Evolutionary conservation across 2,797 vertebrate species (phyloP).

Genomic region (Sebastes taczanowskii): DNA sequence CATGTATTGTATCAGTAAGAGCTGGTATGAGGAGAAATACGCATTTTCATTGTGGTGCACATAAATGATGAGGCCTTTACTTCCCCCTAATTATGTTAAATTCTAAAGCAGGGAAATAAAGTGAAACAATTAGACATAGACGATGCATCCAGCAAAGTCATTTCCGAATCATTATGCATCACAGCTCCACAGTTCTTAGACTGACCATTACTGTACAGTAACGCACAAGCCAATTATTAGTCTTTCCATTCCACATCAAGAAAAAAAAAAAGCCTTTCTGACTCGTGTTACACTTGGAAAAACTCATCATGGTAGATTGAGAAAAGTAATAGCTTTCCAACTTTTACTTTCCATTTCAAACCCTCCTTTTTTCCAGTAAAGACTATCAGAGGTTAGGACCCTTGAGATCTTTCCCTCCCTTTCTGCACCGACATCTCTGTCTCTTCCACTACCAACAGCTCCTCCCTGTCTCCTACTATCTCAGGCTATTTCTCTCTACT

Average conservation of each 20-base stretch:
- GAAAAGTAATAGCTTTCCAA: constrained; percentile 8
- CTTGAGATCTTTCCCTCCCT: constrained; percentile 42
- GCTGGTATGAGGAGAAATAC: background rate
- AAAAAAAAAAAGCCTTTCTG: background rate
- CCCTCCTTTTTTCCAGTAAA: constrained; percentile 31
- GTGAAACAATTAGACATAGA: background rate
- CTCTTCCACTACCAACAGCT: constrained; percentile 11
- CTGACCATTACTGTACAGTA: background rate
- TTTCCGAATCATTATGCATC: background rate
- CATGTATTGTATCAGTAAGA: too few relatives aligned
- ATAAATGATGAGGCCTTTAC: background rate
- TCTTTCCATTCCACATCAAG: background rate
- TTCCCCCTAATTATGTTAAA: background rate
- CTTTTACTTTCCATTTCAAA: constrained; percentile 39
- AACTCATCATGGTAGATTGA: background rate
- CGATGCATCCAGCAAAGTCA: background rate
- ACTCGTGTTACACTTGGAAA: background rate
- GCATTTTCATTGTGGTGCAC: background rate
- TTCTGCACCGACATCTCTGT: constrained; percentile 4
- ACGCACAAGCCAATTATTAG: background rate
- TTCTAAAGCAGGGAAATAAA: background rate
- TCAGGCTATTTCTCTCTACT: background rate
- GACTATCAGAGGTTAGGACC: constrained; percentile 22
- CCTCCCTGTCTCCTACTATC: constrained; percentile 7
- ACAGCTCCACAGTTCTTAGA: background rate